A percentile compares a stretch with the other conserved stretches of the same genome.
Conservation (phyloP, 2,888 invertebrate species). For the Amorpha juglandis region DNA sequence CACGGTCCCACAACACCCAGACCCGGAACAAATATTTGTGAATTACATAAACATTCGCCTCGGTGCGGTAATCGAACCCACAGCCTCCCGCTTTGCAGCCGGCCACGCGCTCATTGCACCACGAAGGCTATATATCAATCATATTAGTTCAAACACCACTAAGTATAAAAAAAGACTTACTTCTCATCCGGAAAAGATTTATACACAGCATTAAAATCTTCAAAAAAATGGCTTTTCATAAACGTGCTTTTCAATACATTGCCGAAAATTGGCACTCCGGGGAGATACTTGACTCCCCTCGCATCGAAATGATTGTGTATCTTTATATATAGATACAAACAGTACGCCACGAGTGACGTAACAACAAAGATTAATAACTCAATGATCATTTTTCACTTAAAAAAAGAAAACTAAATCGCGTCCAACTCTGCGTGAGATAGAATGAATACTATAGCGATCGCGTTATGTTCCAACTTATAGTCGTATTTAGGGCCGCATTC, state of each 20-base stretch:
- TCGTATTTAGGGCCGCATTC: not conserved
- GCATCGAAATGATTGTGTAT: slow-evolving; percentile 32
- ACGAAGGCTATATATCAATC: too few relatives aligned
- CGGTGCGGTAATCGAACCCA: too few relatives aligned
- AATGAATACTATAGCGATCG: not conserved
- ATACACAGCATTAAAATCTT: slow-evolving; percentile 51
- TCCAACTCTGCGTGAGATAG: too few relatives aligned
- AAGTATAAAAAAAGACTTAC: slow-evolving; percentile 35
- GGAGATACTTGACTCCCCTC: slow-evolving; percentile 36
- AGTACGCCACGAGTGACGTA: slow-evolving; percentile 18
- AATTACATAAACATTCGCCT: too few relatives aligned
- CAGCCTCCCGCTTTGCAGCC: too few relatives aligned
- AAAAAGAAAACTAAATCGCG: not conserved
- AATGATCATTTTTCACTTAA: slow-evolving; percentile 15
- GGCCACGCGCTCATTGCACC: too few relatives aligned
- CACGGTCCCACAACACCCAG: too few relatives aligned
- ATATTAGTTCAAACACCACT: too few relatives aligned
- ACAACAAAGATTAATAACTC: slow-evolving; percentile 10
- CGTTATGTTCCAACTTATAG: not conserved
- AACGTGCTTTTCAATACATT: slow-evolving; percentile 47
- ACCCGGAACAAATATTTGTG: too few relatives aligned
- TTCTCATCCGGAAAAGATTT: slow-evolving; percentile 55
- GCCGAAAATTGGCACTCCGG: slow-evolving; percentile 57
- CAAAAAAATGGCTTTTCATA: slow-evolving; percentile 42
- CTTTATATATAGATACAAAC: slow-evolving; percentile 33